phyloP scores from a whole-genome alignment of 1,140 invertebrate genomes.

The Pseudoatta argentina region DNA sequence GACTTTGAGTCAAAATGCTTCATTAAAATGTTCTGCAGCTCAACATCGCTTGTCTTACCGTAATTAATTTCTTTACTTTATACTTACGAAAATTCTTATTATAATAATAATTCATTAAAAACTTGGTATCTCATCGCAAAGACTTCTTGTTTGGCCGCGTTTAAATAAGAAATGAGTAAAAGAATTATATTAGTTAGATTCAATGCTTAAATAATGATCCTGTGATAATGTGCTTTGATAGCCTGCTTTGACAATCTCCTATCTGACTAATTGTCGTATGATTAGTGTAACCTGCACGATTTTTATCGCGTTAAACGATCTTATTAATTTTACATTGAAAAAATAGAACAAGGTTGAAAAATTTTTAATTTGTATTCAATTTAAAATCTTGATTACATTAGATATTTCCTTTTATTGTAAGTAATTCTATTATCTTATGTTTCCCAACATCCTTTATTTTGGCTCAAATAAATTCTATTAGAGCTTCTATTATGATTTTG shows the following conservation, averaged over 20 bases:
- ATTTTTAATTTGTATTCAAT: not conserved
- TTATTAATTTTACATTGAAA: not conserved
- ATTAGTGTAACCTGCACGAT: not conserved
- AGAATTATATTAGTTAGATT: not conserved
- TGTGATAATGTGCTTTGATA: not conserved
- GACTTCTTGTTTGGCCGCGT: not conserved
- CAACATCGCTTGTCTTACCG: not conserved
- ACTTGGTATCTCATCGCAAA: not conserved
- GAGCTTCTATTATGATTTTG: not conserved
- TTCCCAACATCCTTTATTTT: not conserved
- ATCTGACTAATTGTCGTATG: not conserved
- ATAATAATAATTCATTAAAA: conserved; percentile 37
- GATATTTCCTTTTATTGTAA: not conserved
- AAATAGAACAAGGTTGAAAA: conserved; percentile 9
- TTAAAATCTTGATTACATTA: not conserved
- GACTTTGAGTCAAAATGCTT: conserved; percentile 60
- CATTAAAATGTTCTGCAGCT: not conserved
- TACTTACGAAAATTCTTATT: conserved; percentile 15
- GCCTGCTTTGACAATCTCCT: not conserved
- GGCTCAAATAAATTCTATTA: not conserved
- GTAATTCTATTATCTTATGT: not conserved
- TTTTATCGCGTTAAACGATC: not conserved
- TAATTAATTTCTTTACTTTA: conserved; percentile 27
- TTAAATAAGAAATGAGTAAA: not conserved
- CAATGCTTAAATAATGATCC: not conserved